Evolutionary conservation across 2,113 vertebrate genomes (phyloP), one percentile per base, ranked within the genome.

Genomic region (Panthera tigris): DNA sequence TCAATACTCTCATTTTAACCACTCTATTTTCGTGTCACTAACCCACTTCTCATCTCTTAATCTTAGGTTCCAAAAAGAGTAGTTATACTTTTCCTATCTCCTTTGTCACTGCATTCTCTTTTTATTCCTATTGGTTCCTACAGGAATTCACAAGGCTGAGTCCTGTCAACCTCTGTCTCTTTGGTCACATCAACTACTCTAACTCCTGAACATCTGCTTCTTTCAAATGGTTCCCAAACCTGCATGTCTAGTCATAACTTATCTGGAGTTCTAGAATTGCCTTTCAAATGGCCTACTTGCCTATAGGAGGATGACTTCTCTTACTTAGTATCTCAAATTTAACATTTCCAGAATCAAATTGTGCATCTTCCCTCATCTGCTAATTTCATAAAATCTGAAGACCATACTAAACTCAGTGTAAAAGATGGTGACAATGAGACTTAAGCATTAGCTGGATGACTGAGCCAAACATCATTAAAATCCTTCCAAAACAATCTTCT

Each of bases 281-380:
- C 23, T 65, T 84, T 93, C 55, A 80, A 89, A 89, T 25, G 9
- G 23, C 39, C 69, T 69, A 2, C 21, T 82, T 48, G 13, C 27
- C 52, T 78, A 16, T 31, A 76, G 6, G 5, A 89, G 21, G 3
- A 76, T 19, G 31, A 69, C 39, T 66, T 93, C 55, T 91, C 48
- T 33, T 79, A n/a, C 76, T 79, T 65, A 84, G 52, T 15, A 81
- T 50, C 36, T 69, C 78, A 76, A 84, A 94, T 27, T 36, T 87
- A 89, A 94, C 69, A 95, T 89, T 71, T 87, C 74, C 50, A 91
- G 66, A 94, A 82, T 78, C 41, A 89, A 80, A 92, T 13, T 57
- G 57, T 66, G 15, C 21, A 71, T 66, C 74, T 92, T 57, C 78
- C 80, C 23, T 78, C 82, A 95, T 11, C 36, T 95, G 33, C 18